Evolutionary conservation across 2,888 invertebrate genomes (phyloP).

Genomic region (Zygothrica quintamaculata): DNA sequence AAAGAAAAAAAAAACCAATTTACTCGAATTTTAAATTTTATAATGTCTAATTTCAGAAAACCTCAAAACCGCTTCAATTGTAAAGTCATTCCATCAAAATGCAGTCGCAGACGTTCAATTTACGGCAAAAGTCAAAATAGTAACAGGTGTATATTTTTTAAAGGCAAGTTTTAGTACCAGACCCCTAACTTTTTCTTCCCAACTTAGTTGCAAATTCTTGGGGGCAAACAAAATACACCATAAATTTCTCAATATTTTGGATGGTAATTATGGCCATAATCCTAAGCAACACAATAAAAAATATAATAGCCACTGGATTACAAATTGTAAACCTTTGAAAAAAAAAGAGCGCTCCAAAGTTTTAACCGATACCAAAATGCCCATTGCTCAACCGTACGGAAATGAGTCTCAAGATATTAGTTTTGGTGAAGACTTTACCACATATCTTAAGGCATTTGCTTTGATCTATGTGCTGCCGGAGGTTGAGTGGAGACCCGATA

Average conservation of each 20-base stretch:
- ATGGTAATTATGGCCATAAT: neutral
- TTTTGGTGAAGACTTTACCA: constrained; percentile 65
- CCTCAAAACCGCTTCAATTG: neutral
- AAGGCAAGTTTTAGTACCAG: neutral
- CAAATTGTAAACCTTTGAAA: neutral
- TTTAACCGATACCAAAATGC: neutral
- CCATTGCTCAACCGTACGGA: no score
- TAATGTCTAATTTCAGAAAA: constrained; percentile 7
- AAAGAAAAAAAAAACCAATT: no score
- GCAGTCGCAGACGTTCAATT: constrained; percentile 6
- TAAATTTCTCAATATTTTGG: neutral
- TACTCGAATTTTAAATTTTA: neutral
- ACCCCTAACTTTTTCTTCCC: neutral
- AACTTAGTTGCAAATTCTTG: constrained; percentile 7
- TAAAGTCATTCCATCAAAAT: neutral
- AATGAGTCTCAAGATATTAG: constrained; percentile 16
- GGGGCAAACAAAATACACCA: neutral
- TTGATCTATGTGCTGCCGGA: constrained; percentile 79
- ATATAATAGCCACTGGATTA: neutral
- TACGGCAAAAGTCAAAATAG: neutral
- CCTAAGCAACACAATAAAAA: neutral
- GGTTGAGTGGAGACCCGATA: constrained; percentile 73
- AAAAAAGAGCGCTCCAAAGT: no score
- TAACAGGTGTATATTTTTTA: constrained; percentile 10
- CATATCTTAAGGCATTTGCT: constrained; percentile 78